A percentile compares a stretch with the other conserved stretches of the same genome.
These are phyloP conservation scores for Aphelenchoides avenae DNA, from an alignment of 1,140 invertebrate genomes.

Conservation along the genomic window DNA sequence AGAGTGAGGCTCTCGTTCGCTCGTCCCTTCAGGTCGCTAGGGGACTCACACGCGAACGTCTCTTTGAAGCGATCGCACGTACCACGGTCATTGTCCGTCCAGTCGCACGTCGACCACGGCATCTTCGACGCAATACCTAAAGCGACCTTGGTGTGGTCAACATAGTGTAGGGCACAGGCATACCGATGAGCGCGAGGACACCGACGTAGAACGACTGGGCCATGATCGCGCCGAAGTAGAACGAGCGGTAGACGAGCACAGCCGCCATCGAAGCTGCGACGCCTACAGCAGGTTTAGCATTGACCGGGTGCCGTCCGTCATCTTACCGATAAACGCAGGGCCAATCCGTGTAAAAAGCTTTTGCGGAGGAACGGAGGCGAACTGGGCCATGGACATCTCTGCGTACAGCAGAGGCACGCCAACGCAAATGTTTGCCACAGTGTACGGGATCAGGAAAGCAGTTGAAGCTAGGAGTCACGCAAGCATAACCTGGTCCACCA, in stretches of 20 bases:
- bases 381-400: conserved; percentile 3
- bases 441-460: conserved; percentile 5
- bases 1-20: no score
- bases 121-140: no score
- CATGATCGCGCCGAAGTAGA: conserved; percentile 1
- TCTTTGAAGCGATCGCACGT: no score
- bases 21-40: no score
- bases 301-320: background rate
- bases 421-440: conserved; percentile 5
- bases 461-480: conserved; percentile 8
- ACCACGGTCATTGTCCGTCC: no score
- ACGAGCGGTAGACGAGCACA: background rate
- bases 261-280: conserved; percentile 6
- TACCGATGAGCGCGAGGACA: background rate
- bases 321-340: background rate
- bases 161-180: no score
- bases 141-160: no score
- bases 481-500: background rate
- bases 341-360: conserved; percentile 6
- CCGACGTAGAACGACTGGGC: conserved; percentile 4
- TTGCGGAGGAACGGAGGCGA: conserved; percentile 2
- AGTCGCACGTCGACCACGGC: no score
- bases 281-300: background rate
- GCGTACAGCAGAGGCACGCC: conserved; percentile 9
- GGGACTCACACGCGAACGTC: no score